Conservation (phyloP, 92 coral and sea anemone species). For the Palythoa caribaeorum region DNA sequence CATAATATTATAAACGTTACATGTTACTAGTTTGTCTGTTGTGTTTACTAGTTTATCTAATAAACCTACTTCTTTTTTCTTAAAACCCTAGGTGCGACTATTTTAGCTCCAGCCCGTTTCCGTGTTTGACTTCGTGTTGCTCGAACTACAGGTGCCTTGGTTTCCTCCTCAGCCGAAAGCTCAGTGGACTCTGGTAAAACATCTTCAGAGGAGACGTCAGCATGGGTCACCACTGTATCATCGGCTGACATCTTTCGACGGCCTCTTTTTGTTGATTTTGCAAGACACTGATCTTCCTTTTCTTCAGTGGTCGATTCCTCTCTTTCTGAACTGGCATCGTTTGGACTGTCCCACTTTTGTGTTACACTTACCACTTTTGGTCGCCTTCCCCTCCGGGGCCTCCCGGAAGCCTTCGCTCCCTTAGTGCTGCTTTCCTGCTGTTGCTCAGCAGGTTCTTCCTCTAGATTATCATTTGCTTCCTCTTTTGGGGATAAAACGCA, state of each 20-base stretch:
- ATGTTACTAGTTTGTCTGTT: no score
- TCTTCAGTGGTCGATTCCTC: not conserved
- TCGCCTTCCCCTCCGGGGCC: conserved; percentile 16
- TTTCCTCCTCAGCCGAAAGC: not conserved
- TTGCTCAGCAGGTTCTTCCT: not conserved
- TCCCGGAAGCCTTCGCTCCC: not conserved
- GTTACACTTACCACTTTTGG: not conserved
- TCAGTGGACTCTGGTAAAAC: not conserved
- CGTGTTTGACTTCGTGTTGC: conserved; percentile 15
- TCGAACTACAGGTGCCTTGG: not conserved
- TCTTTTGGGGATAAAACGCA: conserved; percentile 1
- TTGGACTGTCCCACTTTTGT: not conserved
- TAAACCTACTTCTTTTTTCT: conserved; percentile 28
- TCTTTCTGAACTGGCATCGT: not conserved
- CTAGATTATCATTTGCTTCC: conserved; percentile 5
- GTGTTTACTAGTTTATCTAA: no score
- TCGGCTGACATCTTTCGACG: not conserved
- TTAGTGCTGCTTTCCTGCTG: not conserved
- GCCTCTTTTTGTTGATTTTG: not conserved
- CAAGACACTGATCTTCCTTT: not conserved
- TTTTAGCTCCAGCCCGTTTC: not conserved
- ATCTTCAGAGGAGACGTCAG: not conserved
- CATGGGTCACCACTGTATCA: not conserved
- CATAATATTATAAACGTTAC: not conserved
- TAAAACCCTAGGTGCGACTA: conserved; percentile 15